phyloP scores from a whole-genome alignment of 2,888 invertebrate species.

The Apotomis turbidana region DNA sequence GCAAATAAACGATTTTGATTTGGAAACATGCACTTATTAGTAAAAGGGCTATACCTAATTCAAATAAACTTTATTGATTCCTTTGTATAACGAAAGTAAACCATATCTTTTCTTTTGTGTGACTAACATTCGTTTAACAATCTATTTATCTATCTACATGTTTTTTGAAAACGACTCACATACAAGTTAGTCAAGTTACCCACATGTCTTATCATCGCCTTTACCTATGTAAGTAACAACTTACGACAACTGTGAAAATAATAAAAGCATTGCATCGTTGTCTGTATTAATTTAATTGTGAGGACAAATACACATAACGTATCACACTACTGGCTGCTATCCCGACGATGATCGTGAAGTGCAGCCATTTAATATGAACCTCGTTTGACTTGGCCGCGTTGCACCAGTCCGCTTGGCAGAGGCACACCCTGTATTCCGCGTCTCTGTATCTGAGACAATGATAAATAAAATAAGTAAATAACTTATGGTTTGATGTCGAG shows the following conservation, averaged over 20 bases:
- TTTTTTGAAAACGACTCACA: too few relatives aligned
- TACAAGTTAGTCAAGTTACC: too few relatives aligned
- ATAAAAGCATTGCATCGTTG: neutral
- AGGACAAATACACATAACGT: constrained; percentile 13
- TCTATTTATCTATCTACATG: too few relatives aligned
- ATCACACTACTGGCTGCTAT: constrained; percentile 14
- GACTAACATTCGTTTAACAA: too few relatives aligned
- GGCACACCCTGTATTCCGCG: constrained; percentile 72
- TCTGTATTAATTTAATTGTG: constrained; percentile 15
- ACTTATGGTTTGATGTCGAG: too few relatives aligned
- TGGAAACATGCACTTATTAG: too few relatives aligned
- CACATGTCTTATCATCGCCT: too few relatives aligned
- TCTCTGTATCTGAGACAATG: constrained; percentile 63
- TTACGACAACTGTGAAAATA: neutral
- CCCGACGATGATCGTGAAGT: neutral
- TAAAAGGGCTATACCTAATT: too few relatives aligned
- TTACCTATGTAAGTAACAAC: neutral
- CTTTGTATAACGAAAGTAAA: too few relatives aligned
- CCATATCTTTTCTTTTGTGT: too few relatives aligned
- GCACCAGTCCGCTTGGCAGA: constrained; percentile 76
- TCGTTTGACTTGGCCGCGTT: constrained; percentile 53
- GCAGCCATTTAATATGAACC: constrained; percentile 3
- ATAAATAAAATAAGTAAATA: constrained; percentile 11
- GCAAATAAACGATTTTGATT: too few relatives aligned
- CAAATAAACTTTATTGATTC: too few relatives aligned